Evolutionary conservation across 2,113 vertebrate genomes (phyloP).

Genomic region (Strix aluco): DNA sequence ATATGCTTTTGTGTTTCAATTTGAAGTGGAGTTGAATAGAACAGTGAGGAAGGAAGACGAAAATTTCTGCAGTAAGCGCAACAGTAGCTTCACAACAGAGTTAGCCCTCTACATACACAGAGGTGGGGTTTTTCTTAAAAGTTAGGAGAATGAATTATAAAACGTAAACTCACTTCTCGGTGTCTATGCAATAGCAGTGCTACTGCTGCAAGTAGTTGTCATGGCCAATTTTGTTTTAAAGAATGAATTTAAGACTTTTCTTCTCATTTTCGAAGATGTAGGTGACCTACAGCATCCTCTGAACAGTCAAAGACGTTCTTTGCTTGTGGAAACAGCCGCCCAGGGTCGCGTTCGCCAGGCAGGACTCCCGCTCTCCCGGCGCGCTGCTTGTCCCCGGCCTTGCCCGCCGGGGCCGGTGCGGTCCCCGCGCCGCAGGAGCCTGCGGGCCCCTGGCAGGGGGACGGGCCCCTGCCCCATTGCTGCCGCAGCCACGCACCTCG

Average conservation of each 20-base stretch:
- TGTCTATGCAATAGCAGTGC: background rate
- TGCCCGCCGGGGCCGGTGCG: no score
- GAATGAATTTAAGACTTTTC: background rate
- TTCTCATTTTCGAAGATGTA: background rate
- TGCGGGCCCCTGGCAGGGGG: background rate
- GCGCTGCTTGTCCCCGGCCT: no score
- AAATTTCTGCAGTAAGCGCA: background rate
- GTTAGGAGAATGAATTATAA: background rate
- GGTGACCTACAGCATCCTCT: background rate
- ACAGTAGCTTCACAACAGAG: background rate
- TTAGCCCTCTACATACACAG: background rate
- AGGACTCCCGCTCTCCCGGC: no score
- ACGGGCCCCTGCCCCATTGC: no score
- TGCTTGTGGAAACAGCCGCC: background rate
- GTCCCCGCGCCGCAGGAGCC: no score
- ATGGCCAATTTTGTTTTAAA: background rate
- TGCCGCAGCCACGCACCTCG: no score
- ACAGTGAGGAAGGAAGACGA: background rate
- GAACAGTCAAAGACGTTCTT: rapidly evolving
- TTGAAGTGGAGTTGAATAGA: background rate
- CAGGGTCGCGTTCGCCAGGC: background rate
- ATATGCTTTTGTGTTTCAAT: background rate
- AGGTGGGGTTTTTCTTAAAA: background rate
- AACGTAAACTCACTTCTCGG: background rate
- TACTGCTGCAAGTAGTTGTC: background rate